phyloP scores from a whole-genome alignment of 2,797 vertebrate genomes.

The Apodemus agrarius region DNA sequence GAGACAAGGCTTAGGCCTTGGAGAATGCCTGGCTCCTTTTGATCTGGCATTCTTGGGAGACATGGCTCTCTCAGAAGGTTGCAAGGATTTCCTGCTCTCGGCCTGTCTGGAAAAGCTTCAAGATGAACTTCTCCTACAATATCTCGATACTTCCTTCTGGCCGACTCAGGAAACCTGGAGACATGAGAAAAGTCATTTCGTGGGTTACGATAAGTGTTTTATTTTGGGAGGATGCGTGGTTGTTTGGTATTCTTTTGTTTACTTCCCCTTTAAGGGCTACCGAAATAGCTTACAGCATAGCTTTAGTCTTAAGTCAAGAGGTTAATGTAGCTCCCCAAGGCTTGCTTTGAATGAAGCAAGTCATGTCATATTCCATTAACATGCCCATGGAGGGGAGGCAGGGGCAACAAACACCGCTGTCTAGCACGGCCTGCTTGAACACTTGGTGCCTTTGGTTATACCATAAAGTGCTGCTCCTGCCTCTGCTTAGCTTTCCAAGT shows the following conservation, averaged over 20 bases:
- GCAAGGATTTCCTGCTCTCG: slow-evolving; percentile 80
- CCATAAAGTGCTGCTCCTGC: slow-evolving; percentile 48
- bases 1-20: slow-evolving; percentile 59
- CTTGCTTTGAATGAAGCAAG: slow-evolving; percentile 46
- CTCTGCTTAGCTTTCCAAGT: slow-evolving; percentile 23
- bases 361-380: slow-evolving; percentile 23
- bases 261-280: slow-evolving; percentile 67
- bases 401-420: background rate
- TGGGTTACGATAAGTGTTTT: slow-evolving; percentile 80
- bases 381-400: background rate
- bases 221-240: slow-evolving; percentile 80
- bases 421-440: background rate
- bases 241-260: slow-evolving; percentile 80
- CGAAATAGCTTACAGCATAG: slow-evolving; percentile 70
- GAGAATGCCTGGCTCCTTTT: slow-evolving; percentile 79
- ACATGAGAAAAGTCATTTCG: slow-evolving; percentile 75
- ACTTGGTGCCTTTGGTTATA: slow-evolving; percentile 1
- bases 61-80: slow-evolving; percentile 73
- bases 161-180: slow-evolving; percentile 77
- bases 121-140: slow-evolving; percentile 73
- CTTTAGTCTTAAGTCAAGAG: slow-evolving; percentile 69
- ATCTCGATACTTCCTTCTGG: slow-evolving; percentile 76
- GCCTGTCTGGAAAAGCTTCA: slow-evolving; percentile 75
- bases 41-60: slow-evolving; percentile 75
- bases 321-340: slow-evolving; percentile 62